Evolutionary conservation across 2,113 vertebrate species (phyloP).

Genomic region (Tricholaema leucomelas): DNA sequence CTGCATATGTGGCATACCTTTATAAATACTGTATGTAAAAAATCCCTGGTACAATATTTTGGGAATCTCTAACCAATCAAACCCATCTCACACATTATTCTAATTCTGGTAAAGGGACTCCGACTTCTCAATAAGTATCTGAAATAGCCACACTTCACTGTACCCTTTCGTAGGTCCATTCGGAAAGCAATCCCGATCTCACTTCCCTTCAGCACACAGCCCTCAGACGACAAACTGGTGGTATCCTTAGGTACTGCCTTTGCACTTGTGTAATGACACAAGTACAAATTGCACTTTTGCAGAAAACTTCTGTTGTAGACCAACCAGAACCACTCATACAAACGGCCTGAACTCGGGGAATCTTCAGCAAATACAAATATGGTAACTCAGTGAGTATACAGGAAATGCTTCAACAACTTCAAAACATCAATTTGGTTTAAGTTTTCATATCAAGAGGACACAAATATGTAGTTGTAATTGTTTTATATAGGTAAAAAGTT

Average conservation of each 20-base stretch:
- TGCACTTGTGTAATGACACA: neutral
- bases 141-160: neutral
- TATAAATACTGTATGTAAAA: neutral
- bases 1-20: neutral
- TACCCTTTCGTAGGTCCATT: neutral
- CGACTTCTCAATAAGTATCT: neutral
- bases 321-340: neutral
- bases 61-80: neutral
- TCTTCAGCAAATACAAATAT: neutral
- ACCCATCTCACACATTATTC: neutral
- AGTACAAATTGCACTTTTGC: neutral
- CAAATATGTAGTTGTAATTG: neutral
- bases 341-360: neutral
- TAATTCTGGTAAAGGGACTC: neutral
- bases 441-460: neutral
- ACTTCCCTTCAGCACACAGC: neutral
- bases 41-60: neutral
- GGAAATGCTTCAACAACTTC: neutral
- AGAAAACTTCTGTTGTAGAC: neutral
- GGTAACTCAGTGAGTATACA: rapidly evolving
- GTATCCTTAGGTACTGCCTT: rapidly evolving
- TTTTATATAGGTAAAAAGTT: neutral
- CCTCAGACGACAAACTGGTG: neutral
- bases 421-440: neutral
- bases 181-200: neutral